Conservation (phyloP, 2,113 vertebrate genomes). For the Pampusana beccarii region DNA sequence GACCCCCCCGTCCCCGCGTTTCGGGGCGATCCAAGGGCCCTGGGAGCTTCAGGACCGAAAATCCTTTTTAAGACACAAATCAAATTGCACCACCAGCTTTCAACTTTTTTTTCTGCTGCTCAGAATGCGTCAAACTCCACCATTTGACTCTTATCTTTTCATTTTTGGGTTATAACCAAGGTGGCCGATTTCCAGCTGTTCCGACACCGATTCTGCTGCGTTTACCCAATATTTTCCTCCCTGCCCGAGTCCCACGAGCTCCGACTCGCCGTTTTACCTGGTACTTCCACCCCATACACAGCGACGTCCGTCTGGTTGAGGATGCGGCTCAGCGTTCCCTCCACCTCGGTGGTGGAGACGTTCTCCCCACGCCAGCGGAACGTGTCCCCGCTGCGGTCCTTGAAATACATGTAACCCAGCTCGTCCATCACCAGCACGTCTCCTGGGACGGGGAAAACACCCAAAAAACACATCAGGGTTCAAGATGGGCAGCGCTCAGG, state of each 20-base stretch:
- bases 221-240: neutral
- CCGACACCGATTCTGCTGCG: rapidly evolving
- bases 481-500: too few species aligned
- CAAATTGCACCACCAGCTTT: too few species aligned
- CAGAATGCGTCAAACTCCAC: rapidly evolving
- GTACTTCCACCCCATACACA: slow-evolving; percentile 84
- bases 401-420: slow-evolving; percentile 90
- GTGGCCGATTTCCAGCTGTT: rapidly evolving
- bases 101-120: neutral
- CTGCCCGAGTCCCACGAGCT: neutral
- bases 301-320: slow-evolving; percentile 86
- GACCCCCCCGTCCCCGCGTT: too few species aligned
- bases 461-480: neutral
- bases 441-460: slow-evolving; percentile 61
- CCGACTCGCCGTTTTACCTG: slow-evolving; percentile 57
- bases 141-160: rapidly evolving
- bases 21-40: too few species aligned
- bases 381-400: slow-evolving; percentile 87
- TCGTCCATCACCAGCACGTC: slow-evolving; percentile 91
- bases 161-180: neutral
- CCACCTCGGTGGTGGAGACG: slow-evolving; percentile 90
- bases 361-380: slow-evolving; percentile 93
- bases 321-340: slow-evolving; percentile 82
- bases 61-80: neutral
- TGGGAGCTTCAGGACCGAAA: too few species aligned